A percentile compares a stretch with the other conserved stretches of the same genome.
Evolutionary conservation across 1,140 invertebrate genomes (phyloP).

Genomic region (Colletes latitarsis): DNA sequence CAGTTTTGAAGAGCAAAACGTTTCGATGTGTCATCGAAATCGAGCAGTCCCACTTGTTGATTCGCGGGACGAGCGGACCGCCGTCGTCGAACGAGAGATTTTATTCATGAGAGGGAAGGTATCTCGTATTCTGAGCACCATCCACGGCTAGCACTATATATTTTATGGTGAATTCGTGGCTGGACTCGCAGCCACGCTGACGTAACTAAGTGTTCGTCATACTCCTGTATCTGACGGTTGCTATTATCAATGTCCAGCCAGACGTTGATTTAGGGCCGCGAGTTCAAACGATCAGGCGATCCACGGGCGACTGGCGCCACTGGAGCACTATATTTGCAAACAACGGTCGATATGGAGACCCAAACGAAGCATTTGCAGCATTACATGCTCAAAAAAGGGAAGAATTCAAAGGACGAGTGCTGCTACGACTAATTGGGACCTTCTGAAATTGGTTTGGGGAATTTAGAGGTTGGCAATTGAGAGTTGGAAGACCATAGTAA

Average conservation of each 20-base stretch:
- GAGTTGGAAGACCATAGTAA: no score
- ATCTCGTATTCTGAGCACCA: conserved; percentile 52
- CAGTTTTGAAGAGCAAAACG: no score
- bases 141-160: conserved; percentile 45
- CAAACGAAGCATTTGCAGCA: no score
- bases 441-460: no score
- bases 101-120: conserved; percentile 24
- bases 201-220: conserved; percentile 36
- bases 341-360: no score
- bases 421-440: no score
- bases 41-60: neutral
- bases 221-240: conserved; percentile 37
- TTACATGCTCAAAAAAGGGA: no score
- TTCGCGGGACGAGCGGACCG: conserved; percentile 4
- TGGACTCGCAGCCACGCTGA: conserved; percentile 26
- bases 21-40: neutral
- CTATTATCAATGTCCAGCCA: conserved; percentile 27
- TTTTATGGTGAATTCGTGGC: conserved; percentile 55
- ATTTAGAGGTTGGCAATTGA: no score
- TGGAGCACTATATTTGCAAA: no score
- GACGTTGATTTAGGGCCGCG: conserved; percentile 28
- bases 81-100: conserved; percentile 14
- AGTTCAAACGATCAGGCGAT: neutral
- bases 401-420: no score
- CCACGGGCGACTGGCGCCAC: conserved; percentile 15